A percentile compares a stretch with the other conserved stretches of the same genome.
These are phyloP conservation scores for Thermophis baileyi DNA, from an alignment of 2,113 vertebrate genomes.

Conservation along the genomic window DNA sequence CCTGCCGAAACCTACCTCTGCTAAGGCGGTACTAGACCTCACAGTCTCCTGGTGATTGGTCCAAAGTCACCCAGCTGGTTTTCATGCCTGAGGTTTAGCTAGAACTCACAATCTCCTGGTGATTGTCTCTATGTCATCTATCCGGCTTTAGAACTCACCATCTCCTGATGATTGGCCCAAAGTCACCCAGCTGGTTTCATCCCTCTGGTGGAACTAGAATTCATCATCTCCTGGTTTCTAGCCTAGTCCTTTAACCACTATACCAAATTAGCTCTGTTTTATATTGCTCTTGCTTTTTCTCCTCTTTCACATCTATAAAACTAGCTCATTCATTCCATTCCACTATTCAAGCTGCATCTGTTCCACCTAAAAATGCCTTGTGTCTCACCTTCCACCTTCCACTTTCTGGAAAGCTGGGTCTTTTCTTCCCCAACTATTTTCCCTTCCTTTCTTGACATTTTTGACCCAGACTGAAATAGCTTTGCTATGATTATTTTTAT, in stretches of 20 bases:
- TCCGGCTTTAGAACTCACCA: too few relatives aligned
- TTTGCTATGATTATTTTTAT: neutral
- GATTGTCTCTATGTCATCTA: too few relatives aligned
- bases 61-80: too few relatives aligned
- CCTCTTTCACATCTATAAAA: neutral
- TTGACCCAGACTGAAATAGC: neutral
- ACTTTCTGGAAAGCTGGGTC: neutral
- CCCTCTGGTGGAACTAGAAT: neutral
- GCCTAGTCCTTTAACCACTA: neutral
- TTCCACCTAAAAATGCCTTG: neutral
- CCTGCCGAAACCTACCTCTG: too few relatives aligned
- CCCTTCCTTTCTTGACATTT: neutral
- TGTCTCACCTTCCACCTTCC: neutral
- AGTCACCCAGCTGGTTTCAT: too few relatives aligned
- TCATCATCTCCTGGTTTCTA: neutral
- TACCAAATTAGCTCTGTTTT: neutral
- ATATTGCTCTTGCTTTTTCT: neutral
- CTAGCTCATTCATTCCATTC: neutral
- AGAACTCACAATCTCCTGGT: too few relatives aligned
- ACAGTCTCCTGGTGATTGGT: too few relatives aligned
- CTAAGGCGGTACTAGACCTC: too few relatives aligned
- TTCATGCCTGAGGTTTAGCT: too few relatives aligned
- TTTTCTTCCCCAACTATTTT: neutral
- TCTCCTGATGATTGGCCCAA: too few relatives aligned
- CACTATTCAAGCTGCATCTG: neutral